Percentiles rank a stretch among this genome's conserved stretches.
Evolutionary conservation across 2,888 invertebrate species (phyloP).

Genomic region (Aspidiotus rigidus): DNA sequence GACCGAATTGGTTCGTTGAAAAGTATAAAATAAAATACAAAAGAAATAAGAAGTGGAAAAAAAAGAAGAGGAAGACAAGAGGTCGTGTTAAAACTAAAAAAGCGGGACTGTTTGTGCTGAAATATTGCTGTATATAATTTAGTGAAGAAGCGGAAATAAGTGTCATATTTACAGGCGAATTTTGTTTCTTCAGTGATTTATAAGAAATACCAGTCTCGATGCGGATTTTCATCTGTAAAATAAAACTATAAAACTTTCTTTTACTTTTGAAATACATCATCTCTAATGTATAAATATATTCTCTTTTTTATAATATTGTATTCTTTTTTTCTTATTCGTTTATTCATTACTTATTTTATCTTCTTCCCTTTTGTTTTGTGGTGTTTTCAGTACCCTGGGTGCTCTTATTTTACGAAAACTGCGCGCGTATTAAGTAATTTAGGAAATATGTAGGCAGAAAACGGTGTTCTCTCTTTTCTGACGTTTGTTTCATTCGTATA

Average conservation of each 20-base stretch:
- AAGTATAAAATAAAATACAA: background rate
- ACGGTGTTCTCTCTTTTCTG: no score
- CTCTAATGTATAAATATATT: background rate
- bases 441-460: no score
- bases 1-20: constrained; percentile 1
- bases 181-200: constrained; percentile 29
- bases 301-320: background rate
- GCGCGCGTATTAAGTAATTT: no score
- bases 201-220: constrained; percentile 22
- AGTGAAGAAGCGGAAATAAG: constrained; percentile 27
- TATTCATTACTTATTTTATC: background rate
- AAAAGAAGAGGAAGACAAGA: constrained; percentile 6
- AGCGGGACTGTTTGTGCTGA: background rate
- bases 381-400: no score
- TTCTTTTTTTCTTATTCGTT: constrained; percentile 3
- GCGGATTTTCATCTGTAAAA: constrained; percentile 25
- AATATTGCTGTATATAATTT: constrained; percentile 17
- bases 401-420: no score
- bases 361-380: background rate
- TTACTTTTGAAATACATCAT: constrained; percentile 7
- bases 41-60: background rate
- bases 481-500: no score
- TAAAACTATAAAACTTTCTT: constrained; percentile 1
- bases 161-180: constrained; percentile 29
- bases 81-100: background rate